Base-by-base conservation (phyloP, 2,888 invertebrate genomes). In the Girardia tigrina region DNA sequence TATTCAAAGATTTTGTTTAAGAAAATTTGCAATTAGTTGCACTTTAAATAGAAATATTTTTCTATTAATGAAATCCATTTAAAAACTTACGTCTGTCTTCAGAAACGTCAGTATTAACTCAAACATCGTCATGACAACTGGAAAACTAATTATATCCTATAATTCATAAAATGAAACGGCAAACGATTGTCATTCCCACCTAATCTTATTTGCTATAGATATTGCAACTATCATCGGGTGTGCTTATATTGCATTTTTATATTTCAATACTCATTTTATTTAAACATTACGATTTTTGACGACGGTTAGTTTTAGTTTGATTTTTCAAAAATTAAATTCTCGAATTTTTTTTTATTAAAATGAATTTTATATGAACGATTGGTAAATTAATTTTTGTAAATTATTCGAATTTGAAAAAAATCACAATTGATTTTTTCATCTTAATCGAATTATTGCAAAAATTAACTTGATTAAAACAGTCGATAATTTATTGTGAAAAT, bases 141-240 rank as follows among this genome's bases (percentile, higher is more conserved):
- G 56, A 56, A 56, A 56, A 56, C 56, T 56, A 56, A 56, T 56
- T 56, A 56, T 56, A 56, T 56, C 56, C 56, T 56, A 56, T 16
- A 56, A 56, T 56, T 56, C 56, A 56, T 56, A 2, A 56, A 56
- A 56, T 56, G 56, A 56, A 56, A 56, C 56, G 56, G 56, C 56
- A 56, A 56, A 56, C 56, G 56, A 56, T 56, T 56, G 56, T 56
- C 56, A 56, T 56, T 56, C 56, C 56, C 56, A 56, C 56, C 56
- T 56, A 56, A 56, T 56, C 56, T 56, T 56, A 56, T 56, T 56
- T 56, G 56, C 56, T 56, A 56, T 56, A 16, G 56, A 56, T 56
- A 56, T 56, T 56, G 8, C n/a, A 56, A 23, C 56, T 56, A 56
- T 56, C 4, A 20, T 56, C 56, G 56, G 56, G 56, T 56, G 56